Conservation (phyloP, 2,888 invertebrate species). For the Platerodrilus igneus region DNA sequence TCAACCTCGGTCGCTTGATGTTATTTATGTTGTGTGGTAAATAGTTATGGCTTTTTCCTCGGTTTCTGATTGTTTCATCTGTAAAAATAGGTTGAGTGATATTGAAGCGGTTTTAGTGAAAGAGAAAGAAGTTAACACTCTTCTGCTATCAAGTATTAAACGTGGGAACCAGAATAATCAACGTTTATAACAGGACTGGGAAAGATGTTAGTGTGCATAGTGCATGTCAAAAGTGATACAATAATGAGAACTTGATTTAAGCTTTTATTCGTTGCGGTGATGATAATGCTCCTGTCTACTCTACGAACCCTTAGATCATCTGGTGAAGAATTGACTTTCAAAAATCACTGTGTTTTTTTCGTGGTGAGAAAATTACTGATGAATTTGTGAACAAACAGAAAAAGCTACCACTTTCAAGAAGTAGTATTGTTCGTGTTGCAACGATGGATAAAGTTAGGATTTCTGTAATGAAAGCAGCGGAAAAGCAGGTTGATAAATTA, state of each 20-base stretch:
- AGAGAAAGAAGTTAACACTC: not conserved
- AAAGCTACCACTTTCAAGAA: not conserved
- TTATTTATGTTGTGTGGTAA: too few species aligned
- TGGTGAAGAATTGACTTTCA: too few species aligned
- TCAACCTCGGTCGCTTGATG: too few species aligned
- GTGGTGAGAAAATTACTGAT: not conserved
- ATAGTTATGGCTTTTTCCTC: too few species aligned
- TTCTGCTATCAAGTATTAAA: conserved; percentile 1
- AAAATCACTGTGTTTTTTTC: too few species aligned
- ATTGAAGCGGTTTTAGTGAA: not conserved
- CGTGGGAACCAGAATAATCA: not conserved
- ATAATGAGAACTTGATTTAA: not conserved
- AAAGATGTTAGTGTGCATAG: conserved; percentile 3
- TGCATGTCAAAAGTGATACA: conserved; percentile 3
- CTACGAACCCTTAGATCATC: too few species aligned
- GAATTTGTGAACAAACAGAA: conserved; percentile 3
- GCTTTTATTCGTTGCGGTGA: conserved; percentile 4
- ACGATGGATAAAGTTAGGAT: conserved; percentile 2
- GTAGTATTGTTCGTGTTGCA: conserved; percentile 2
- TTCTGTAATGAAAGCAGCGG: too few species aligned
- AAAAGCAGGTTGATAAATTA: too few species aligned
- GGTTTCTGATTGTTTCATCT: conserved; percentile 5
- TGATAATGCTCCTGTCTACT: not conserved
- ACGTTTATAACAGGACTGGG: not conserved
- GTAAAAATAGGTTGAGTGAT: conserved; percentile 1